Percentiles rank a stretch among this genome's conserved stretches.
Evolutionary conservation across 2,113 vertebrate species (phyloP).

Genomic region (Platanista minor): DNA sequence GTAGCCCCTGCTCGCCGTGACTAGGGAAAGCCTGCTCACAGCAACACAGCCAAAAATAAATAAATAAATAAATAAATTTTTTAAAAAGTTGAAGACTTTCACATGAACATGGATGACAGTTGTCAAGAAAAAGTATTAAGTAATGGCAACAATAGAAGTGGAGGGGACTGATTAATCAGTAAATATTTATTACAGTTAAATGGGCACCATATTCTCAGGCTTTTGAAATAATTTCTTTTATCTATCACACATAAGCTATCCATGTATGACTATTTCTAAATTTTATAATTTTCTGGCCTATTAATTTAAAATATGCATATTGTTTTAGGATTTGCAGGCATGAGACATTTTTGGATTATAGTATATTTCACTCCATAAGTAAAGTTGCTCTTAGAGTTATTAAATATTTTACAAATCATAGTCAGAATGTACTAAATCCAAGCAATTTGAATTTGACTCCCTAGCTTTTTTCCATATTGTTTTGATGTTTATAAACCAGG

Average conservation of each 20-base stretch:
- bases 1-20: no score
- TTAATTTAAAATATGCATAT: not conserved
- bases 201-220: not conserved
- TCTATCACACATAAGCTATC: not conserved
- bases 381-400: not conserved
- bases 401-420: not conserved
- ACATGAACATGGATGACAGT: not conserved
- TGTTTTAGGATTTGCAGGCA: not conserved
- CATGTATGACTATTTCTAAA: not conserved
- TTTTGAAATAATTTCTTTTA: not conserved
- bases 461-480: not conserved
- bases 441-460: constrained; percentile 16
- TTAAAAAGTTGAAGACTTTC: not conserved
- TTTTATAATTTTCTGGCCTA: not conserved
- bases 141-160: not conserved
- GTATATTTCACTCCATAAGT: not conserved
- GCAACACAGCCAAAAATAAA: no score
- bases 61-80: no score
- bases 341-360: not conserved
- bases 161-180: not conserved
- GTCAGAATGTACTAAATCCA: not conserved
- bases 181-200: not conserved
- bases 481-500: constrained; percentile 10
- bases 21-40: no score
- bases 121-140: not conserved